Conservation (phyloP, 2,113 vertebrate genomes). For the Cochlearius cochlearius region DNA sequence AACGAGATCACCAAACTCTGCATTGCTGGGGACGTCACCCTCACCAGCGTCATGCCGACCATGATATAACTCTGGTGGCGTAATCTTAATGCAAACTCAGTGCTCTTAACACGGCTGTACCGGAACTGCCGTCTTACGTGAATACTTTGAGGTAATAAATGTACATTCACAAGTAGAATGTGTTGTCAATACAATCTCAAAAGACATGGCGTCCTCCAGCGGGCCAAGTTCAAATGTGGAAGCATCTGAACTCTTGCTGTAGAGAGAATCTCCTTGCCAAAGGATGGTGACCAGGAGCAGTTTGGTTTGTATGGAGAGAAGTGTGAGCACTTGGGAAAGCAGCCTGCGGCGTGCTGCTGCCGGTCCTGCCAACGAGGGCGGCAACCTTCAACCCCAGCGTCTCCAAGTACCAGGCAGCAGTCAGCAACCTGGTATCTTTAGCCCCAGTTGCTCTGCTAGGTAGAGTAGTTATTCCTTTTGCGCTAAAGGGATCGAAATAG, state of each 20-base stretch:
- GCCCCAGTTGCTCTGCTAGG: background rate
- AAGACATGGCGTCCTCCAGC: fast-evolving
- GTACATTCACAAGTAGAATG: background rate
- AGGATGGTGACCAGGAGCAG: fast-evolving
- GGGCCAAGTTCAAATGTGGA: background rate
- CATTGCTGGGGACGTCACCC: slow-evolving; percentile 64
- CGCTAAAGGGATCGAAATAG: background rate
- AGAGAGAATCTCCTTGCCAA: background rate
- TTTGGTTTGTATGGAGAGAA: background rate
- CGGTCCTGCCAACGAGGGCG: background rate
- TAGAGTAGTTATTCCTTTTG: background rate
- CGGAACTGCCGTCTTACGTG: background rate
- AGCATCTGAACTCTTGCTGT: background rate
- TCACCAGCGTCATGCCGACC: slow-evolving; percentile 16
- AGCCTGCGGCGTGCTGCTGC: fast-evolving
- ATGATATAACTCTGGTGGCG: background rate
- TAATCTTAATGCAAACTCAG: fast-evolving
- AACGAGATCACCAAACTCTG: slow-evolving; percentile 39
- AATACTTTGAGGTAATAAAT: background rate
- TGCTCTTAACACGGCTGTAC: fast-evolving
- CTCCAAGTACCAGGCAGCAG: background rate
- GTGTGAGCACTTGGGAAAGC: background rate
- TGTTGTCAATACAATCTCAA: fast-evolving
- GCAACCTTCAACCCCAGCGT: background rate
- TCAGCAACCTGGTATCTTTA: background rate